phyloP scores from a whole-genome alignment of 2,113 vertebrate species.

The Camelus dromedarius region DNA sequence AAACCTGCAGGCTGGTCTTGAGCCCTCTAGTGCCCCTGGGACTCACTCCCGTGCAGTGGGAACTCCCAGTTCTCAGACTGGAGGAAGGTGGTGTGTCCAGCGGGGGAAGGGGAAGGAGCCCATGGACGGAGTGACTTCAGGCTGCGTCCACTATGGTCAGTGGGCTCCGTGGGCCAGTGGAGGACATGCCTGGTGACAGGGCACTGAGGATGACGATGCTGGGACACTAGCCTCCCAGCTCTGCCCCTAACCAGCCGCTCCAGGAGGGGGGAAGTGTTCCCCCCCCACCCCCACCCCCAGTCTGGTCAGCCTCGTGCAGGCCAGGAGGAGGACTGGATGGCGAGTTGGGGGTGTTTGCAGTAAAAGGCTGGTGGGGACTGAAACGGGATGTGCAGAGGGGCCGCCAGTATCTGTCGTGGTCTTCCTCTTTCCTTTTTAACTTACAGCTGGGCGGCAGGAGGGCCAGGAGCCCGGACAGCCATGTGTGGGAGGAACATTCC shows the following conservation, averaged over 20 bases:
- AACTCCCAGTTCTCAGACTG: background rate
- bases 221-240: background rate
- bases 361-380: background rate
- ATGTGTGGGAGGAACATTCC: background rate
- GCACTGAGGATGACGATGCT: background rate
- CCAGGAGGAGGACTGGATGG: background rate
- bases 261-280: background rate
- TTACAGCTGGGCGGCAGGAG: background rate
- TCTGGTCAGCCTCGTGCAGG: background rate
- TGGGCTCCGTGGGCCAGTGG: background rate
- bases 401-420: rapidly evolving
- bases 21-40: background rate
- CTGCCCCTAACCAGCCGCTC: background rate
- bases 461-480: background rate
- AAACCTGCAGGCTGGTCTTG: background rate
- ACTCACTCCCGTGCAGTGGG: background rate
- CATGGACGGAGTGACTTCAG: background rate
- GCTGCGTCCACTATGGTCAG: background rate
- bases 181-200: background rate
- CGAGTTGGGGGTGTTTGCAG: background rate
- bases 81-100: background rate
- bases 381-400: background rate
- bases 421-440: background rate
- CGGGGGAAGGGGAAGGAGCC: background rate
- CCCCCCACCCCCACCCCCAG: too few species aligned